Conservation (phyloP, 1,140 invertebrate species). For the Palaemon carinicauda region DNA sequence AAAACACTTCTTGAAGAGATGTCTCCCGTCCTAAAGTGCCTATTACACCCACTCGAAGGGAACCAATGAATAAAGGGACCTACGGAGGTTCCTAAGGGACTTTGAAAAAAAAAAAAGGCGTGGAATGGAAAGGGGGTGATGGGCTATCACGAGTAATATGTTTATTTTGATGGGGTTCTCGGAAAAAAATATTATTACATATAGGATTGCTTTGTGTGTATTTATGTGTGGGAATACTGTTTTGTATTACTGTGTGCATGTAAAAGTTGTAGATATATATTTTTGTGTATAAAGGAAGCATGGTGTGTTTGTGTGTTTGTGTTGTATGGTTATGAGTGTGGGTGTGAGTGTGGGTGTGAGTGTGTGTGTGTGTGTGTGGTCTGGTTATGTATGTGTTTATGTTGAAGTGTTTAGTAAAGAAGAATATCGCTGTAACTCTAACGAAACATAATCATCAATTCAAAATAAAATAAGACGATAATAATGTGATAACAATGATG, state of each 20-base stretch:
- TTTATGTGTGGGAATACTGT: conserved; percentile 10
- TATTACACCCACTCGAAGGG: no score
- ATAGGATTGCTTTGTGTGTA: not conserved
- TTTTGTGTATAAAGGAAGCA: not conserved
- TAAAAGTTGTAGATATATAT: not conserved
- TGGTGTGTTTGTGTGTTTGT: not conserved
- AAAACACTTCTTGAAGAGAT: not conserved
- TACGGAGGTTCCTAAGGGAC: not conserved
- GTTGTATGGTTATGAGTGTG: not conserved
- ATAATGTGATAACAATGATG: no score
- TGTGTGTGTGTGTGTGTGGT: not conserved
- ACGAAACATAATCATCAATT: no score
- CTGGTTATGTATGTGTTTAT: no score
- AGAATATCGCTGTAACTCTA: no score
- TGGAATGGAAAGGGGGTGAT: not conserved
- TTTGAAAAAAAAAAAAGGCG: no score
- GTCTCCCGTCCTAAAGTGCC: no score
- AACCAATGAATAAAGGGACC: not conserved
- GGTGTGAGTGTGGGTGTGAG: not conserved
- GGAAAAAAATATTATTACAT: no score
- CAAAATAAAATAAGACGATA: no score
- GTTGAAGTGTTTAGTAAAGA: no score
- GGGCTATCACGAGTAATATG: not conserved
- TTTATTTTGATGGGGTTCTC: not conserved
- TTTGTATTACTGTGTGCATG: conserved; percentile 10